These are phyloP conservation scores for Cladopsammia gracilis DNA, from an alignment of 64 coral and sea anemone genomes.

Conservation along the genomic window DNA sequence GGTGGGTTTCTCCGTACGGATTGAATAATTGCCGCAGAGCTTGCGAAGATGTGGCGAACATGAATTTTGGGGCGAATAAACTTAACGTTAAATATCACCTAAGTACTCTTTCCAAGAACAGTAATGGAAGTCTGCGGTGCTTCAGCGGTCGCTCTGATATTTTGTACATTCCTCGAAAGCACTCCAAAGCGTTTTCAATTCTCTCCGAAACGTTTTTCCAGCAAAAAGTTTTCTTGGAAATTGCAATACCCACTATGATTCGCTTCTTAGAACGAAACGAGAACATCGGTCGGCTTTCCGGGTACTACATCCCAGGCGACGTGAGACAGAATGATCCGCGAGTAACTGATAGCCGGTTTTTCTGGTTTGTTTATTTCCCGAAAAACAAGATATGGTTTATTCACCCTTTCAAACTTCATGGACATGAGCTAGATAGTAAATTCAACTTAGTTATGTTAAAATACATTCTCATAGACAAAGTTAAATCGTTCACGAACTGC, in stretches of 20 bases:
- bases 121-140: constrained; percentile 82
- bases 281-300: constrained; percentile 68
- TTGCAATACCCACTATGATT: constrained; percentile 81
- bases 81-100: constrained; percentile 56
- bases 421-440: constrained; percentile 77
- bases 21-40: constrained; percentile 82
- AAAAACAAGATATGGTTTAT: constrained; percentile 94
- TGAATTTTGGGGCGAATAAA: constrained; percentile 45
- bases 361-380: constrained; percentile 96
- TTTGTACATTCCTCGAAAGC: constrained; percentile 76
- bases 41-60: constrained; percentile 83
- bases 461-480: constrained; percentile 81
- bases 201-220: constrained; percentile 84
- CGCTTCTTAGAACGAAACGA: constrained; percentile 66
- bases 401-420: constrained; percentile 93
- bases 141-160: constrained; percentile 95
- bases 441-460: constrained; percentile 88
- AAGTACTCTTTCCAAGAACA: constrained; percentile 70
- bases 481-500: constrained; percentile 22
- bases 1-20: constrained; percentile 91
- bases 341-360: constrained; percentile 92
- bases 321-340: constrained; percentile 76
- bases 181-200: constrained; percentile 68
- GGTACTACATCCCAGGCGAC: constrained; percentile 93
- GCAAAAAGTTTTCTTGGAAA: constrained; percentile 83